These are phyloP conservation scores for Macropodus opercularis DNA, from an alignment of 2,797 vertebrate genomes.

Conservation along the genomic window DNA sequence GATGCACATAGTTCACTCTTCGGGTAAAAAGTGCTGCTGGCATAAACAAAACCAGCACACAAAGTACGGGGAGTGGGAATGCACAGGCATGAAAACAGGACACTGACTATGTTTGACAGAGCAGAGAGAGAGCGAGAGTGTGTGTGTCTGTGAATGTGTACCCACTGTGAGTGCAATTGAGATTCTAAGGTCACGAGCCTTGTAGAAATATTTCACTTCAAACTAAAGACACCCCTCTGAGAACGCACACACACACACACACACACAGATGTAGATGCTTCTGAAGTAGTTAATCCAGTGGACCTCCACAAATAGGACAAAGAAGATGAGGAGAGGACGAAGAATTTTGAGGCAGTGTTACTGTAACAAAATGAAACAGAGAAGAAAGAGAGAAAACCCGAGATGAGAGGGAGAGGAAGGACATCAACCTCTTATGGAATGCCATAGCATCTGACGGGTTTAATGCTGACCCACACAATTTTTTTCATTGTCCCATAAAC, in stretches of 20 bases:
- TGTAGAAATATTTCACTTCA: constrained; percentile 60
- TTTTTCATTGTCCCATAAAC: not conserved
- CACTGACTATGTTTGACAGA: constrained; percentile 64
- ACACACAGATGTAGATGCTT: not conserved
- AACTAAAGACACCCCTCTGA: constrained; percentile 54
- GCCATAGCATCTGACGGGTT: not conserved
- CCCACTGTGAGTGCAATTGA: constrained; percentile 57
- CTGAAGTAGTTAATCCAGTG: constrained; percentile 38
- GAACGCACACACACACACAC: constrained; percentile 22
- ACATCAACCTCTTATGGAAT: not conserved
- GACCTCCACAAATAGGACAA: constrained; percentile 48
- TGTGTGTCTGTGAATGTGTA: constrained; percentile 14
- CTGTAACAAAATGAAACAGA: constrained; percentile 21
- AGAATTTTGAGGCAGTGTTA: constrained; percentile 26
- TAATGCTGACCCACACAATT: not conserved
- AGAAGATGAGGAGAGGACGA: constrained; percentile 16
- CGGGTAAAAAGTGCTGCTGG: constrained; percentile 62
- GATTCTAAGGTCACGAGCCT: constrained; percentile 61
- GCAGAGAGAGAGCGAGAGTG: constrained; percentile 22
- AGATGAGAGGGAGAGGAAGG: not conserved
- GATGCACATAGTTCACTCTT: constrained; percentile 18
- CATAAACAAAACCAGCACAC: constrained; percentile 69
- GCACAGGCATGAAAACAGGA: constrained; percentile 53
- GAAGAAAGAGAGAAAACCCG: not conserved
- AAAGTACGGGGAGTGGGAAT: constrained; percentile 50